Evolutionary conservation across 1,140 invertebrate species (phyloP).

Genomic region (Drosophila mayri): DNA sequence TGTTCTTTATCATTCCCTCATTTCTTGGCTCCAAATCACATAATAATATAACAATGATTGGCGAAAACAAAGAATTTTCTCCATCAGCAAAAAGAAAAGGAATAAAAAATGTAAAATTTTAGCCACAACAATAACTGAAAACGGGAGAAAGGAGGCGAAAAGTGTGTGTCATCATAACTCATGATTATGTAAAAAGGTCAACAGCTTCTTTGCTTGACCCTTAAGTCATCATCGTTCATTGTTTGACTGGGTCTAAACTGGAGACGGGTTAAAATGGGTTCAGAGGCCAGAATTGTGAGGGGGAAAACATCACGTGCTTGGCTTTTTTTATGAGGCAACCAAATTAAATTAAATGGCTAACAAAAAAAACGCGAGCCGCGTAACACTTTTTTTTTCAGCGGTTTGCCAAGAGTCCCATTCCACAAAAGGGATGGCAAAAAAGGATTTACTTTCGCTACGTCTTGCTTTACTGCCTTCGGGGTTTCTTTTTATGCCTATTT

Average conservation of each 20-base stretch:
- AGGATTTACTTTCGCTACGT: conserved; percentile 57
- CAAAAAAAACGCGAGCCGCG: conserved; percentile 43
- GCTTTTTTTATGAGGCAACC: conserved; percentile 62
- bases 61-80: conserved; percentile 47
- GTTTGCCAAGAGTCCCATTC: not conserved
- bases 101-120: not conserved
- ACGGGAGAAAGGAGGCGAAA: conserved; percentile 18
- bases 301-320: conserved; percentile 40
- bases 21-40: conserved; percentile 20
- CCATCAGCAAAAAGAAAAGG: not conserved
- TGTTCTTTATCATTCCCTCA: not conserved
- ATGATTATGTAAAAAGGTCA: conserved; percentile 82
- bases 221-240: conserved; percentile 19
- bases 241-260: not conserved
- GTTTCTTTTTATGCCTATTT: conserved; percentile 60
- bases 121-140: conserved; percentile 30
- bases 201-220: conserved; percentile 57
- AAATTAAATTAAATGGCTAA: conserved; percentile 78
- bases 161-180: conserved; percentile 76
- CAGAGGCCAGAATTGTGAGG: not conserved
- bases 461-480: not conserved
- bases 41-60: conserved; percentile 45
- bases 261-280: not conserved
- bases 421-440: conserved; percentile 57
- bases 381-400: conserved; percentile 29